Evolutionary conservation across 2,888 invertebrate genomes (phyloP).

Genomic region (Ariolimax columbianus): DNA sequence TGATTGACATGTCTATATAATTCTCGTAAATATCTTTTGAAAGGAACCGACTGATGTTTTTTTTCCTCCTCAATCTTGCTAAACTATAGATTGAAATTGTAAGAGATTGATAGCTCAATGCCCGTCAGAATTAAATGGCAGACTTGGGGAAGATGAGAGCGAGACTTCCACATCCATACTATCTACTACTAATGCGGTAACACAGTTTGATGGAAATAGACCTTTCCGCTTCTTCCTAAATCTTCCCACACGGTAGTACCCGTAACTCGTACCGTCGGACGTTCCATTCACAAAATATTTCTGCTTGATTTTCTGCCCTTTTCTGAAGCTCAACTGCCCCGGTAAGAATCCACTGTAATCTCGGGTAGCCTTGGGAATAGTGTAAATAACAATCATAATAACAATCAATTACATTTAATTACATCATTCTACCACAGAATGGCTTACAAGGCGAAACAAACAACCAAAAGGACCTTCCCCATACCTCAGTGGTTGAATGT

Average conservation of each 20-base stretch:
- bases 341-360: constrained; percentile 44
- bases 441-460: no score
- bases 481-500: no score
- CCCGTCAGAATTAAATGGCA: background rate
- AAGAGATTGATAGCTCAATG: no score
- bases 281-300: background rate
- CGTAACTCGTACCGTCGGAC: constrained; percentile 38
- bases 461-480: no score
- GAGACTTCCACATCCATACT: background rate
- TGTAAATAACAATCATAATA: background rate
- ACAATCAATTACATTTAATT: background rate
- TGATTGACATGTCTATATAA: no score
- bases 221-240: constrained; percentile 45
- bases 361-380: constrained; percentile 13
- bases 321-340: constrained; percentile 42
- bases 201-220: constrained; percentile 36
- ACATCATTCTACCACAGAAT: no score
- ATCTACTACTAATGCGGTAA: background rate
- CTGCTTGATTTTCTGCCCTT: constrained; percentile 47
- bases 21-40: no score
- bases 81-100: no score
- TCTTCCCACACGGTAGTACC: constrained; percentile 42
- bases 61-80: no score
- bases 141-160: background rate
- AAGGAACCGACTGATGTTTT: no score